A percentile compares a stretch with the other conserved stretches of the same genome.
These are phyloP conservation scores for Fistularia commersonii DNA, from an alignment of 2,797 vertebrate species.

Conservation along the genomic window DNA sequence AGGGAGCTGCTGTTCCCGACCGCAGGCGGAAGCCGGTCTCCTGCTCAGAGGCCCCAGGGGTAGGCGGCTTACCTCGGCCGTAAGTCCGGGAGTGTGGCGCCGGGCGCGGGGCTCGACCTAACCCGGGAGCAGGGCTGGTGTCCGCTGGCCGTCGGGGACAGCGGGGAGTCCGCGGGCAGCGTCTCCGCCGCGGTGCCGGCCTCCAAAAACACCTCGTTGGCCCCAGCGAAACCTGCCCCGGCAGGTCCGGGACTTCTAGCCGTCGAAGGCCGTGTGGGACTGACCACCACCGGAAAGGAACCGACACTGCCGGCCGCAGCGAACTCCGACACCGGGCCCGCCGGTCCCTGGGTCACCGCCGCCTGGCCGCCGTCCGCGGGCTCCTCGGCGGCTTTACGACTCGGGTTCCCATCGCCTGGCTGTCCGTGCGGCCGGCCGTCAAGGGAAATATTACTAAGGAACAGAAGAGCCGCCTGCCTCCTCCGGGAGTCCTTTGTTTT, in stretches of 20 bases:
- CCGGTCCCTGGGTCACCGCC: conserved; percentile 32
- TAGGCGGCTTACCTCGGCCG: conserved; percentile 55
- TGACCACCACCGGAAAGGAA: conserved; percentile 35
- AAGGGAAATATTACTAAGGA: conserved; percentile 90
- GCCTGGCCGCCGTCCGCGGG: conserved; percentile 41
- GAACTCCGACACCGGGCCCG: conserved; percentile 56
- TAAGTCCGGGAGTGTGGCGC: conserved; percentile 49
- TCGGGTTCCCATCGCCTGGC: conserved; percentile 56
- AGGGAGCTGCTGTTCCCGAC: no score
- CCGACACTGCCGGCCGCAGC: conserved; percentile 38
- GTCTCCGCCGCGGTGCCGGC: conserved; percentile 48
- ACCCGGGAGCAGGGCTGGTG: conserved; percentile 53
- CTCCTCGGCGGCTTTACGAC: conserved; percentile 52
- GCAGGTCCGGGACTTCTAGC: conserved; percentile 40
- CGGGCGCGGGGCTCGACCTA: conserved; percentile 43
- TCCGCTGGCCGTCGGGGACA: conserved; percentile 45
- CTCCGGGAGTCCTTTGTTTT: conserved; percentile 81
- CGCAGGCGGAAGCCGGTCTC: no score
- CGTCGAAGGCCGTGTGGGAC: conserved; percentile 45
- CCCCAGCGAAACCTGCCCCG: conserved; percentile 30
- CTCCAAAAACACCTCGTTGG: conserved; percentile 72
- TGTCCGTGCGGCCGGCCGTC: conserved; percentile 82
- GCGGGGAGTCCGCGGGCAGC: conserved; percentile 52
- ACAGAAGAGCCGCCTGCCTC: conserved; percentile 87
- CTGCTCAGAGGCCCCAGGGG: conserved; percentile 26